A percentile compares a stretch with the other conserved stretches of the same genome.
These are phyloP conservation scores for Neoitamus cyanurus DNA, from an alignment of 2,888 invertebrate species.

Conservation along the genomic window DNA sequence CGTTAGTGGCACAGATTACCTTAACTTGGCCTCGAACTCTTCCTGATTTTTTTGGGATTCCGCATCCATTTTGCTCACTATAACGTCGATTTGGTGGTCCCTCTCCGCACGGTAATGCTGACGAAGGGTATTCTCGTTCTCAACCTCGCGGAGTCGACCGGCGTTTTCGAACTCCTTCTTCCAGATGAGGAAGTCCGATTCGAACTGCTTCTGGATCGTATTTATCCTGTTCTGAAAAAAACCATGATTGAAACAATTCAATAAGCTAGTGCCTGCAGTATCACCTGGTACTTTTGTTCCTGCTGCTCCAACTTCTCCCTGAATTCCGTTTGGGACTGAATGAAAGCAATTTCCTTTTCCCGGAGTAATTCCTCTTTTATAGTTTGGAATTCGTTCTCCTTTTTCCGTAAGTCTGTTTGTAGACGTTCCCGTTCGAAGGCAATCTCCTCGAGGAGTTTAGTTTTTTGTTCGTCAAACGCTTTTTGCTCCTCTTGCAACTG, in stretches of 20 bases:
- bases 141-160: slow-evolving; percentile 69
- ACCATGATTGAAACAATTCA: neutral
- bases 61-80: slow-evolving; percentile 64
- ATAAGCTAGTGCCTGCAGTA: neutral
- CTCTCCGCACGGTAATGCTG: slow-evolving; percentile 79
- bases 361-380: slow-evolving; percentile 64
- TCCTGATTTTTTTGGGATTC: slow-evolving; percentile 62
- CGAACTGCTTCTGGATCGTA: slow-evolving; percentile 71
- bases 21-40: slow-evolving; percentile 63
- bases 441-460: slow-evolving; percentile 68
- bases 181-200: slow-evolving; percentile 72
- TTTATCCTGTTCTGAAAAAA: slow-evolving; percentile 69
- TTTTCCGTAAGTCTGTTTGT: slow-evolving; percentile 65
- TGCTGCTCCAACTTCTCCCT: slow-evolving; percentile 68
- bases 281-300: slow-evolving; percentile 64
- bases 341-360: slow-evolving; percentile 68
- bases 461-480: slow-evolving; percentile 69
- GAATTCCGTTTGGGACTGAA: slow-evolving; percentile 67
- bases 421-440: slow-evolving; percentile 66
- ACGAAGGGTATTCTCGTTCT: slow-evolving; percentile 75
- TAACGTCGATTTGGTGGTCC: slow-evolving; percentile 79
- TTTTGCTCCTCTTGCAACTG: slow-evolving; percentile 70
- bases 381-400: slow-evolving; percentile 64
- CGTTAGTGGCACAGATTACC: slow-evolving; percentile 53
- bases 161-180: slow-evolving; percentile 70